A percentile compares a stretch with the other conserved stretches of the same genome.
These are phyloP conservation scores for Zonotrichia albicollis DNA, from an alignment of 2,797 vertebrate species.

Conservation along the genomic window DNA sequence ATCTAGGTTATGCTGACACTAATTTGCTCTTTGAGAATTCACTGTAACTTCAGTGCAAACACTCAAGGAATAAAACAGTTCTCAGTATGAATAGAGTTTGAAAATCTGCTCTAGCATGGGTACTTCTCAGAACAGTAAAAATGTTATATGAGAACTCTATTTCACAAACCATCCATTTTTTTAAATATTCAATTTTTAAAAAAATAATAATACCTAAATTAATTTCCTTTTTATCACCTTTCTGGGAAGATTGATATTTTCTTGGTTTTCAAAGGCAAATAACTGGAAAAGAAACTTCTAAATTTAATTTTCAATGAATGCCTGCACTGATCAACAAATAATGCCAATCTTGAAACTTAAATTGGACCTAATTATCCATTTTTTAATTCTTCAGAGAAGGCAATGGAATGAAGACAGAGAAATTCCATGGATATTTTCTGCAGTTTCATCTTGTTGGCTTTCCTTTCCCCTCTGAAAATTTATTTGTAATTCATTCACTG, in stretches of 20 bases:
- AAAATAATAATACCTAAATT: background rate
- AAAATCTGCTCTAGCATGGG: background rate
- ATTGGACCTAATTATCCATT: background rate
- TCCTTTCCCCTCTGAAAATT: background rate
- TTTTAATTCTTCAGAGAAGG: background rate
- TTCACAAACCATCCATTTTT: background rate
- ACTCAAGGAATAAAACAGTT: background rate
- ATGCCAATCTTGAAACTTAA: background rate
- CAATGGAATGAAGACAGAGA: background rate
- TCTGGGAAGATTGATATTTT: background rate
- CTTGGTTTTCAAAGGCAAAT: background rate
- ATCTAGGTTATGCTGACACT: background rate
- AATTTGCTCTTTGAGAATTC: slow-evolving; percentile 15
- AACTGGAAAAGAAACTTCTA: background rate
- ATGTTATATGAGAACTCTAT: background rate
- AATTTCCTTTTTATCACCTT: background rate
- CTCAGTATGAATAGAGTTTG: background rate
- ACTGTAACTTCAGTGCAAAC: background rate
- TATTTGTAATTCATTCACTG: background rate
- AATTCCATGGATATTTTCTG: background rate
- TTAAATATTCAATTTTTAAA: background rate
- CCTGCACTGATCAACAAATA: background rate
- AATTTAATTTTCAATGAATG: background rate
- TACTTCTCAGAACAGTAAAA: background rate
- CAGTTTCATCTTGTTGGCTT: background rate